These are phyloP conservation scores for Picathartes gymnocephalus DNA, from an alignment of 2,113 vertebrate genomes.

Conservation along the genomic window DNA sequence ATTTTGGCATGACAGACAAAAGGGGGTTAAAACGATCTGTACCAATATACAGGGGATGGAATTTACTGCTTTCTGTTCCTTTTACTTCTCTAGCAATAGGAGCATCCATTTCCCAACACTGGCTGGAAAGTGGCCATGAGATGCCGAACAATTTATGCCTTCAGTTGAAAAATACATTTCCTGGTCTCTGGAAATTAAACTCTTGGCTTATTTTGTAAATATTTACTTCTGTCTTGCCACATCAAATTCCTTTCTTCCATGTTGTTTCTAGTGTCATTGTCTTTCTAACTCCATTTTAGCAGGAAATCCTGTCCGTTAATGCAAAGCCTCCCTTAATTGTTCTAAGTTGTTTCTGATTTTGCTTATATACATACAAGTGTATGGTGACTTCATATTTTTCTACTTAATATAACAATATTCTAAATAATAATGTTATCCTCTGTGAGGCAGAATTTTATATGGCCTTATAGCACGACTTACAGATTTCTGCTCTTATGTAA, in stretches of 20 bases:
- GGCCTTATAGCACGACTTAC: not conserved
- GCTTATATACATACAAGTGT: not conserved
- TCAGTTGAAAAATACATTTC: constrained; percentile 57
- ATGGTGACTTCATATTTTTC: not conserved
- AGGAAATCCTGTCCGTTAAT: constrained; percentile 45
- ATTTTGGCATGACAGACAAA: not conserved
- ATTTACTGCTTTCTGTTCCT: not conserved
- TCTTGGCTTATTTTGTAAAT: constrained; percentile 56
- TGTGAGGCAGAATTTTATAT: not conserved
- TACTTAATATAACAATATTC: not conserved
- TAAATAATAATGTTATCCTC: not conserved
- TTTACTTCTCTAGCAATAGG: not conserved
- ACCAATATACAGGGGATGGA: not conserved
- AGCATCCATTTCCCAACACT: not conserved
- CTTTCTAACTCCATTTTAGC: constrained; percentile 34
- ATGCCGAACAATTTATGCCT: constrained; percentile 53
- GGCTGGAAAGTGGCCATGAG: constrained; percentile 7
- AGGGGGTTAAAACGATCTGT: not conserved
- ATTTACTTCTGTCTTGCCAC: constrained; percentile 63
- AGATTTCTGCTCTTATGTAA: not conserved
- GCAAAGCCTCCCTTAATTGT: not conserved
- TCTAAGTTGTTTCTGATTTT: not conserved
- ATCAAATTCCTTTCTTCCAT: constrained; percentile 54
- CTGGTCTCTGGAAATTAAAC: not conserved
- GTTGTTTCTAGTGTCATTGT: constrained; percentile 36